Percentiles rank a stretch among this genome's conserved stretches.
These are phyloP conservation scores for Eospalax fontanierii DNA, from an alignment of 2,797 vertebrate species.

Conservation along the genomic window DNA sequence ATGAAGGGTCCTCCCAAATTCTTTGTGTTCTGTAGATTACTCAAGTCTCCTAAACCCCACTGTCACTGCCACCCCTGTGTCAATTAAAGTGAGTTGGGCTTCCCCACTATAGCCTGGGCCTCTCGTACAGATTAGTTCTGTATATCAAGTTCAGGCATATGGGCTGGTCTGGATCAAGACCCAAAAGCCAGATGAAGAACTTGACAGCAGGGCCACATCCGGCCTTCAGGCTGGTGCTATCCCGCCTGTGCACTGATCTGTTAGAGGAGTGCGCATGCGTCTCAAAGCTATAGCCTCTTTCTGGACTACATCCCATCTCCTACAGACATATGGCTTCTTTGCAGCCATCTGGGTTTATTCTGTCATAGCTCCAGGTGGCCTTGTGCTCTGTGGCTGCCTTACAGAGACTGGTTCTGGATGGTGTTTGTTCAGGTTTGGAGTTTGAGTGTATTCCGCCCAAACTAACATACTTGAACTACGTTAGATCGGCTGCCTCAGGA, in stretches of 20 bases:
- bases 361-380: not conserved
- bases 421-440: not conserved
- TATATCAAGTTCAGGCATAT: not conserved
- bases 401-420: not conserved
- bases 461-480: not conserved
- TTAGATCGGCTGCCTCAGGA: not conserved
- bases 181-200: not conserved
- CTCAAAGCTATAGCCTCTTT: not conserved
- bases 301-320: not conserved
- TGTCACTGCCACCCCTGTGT: not conserved
- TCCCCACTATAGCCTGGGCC: not conserved
- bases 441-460: slow-evolving; percentile 3
- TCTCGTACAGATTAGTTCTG: not conserved
- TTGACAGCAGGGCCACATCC: not conserved
- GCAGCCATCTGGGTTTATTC: not conserved
- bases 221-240: not conserved
- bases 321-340: not conserved
- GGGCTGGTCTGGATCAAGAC: not conserved
- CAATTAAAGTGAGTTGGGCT: not conserved
- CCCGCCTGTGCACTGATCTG: not conserved
- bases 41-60: not conserved
- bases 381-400: slow-evolving; percentile 20
- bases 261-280: not conserved
- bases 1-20: not conserved
- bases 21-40: not conserved